Conservation (phyloP, 2,888 invertebrate genomes). For the Hypena proboscidalis region DNA sequence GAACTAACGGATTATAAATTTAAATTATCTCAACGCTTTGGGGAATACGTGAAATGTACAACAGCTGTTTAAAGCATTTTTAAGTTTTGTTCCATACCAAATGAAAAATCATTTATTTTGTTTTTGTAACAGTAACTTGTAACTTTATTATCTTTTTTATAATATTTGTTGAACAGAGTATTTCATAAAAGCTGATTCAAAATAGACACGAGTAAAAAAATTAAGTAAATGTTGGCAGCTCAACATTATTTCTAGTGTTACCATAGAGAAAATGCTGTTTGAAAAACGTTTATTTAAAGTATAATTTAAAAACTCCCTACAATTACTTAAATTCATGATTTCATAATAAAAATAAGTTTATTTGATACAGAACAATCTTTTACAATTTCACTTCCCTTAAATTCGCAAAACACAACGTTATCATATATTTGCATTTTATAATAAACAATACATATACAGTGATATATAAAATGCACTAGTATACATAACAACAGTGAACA, state of each 20-base stretch:
- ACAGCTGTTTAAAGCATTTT: not conserved
- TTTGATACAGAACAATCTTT: slow-evolving; percentile 7
- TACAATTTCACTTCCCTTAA: slow-evolving; percentile 58
- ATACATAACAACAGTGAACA: slow-evolving; percentile 62
- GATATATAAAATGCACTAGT: slow-evolving; percentile 56
- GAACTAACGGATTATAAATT: slow-evolving; percentile 42
- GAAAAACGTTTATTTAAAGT: no score
- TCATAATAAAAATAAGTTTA: no score
- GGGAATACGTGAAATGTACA: slow-evolving; percentile 29
- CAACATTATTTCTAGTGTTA: no score
- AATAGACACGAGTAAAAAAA: no score
- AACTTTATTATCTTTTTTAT: no score
- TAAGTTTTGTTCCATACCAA: slow-evolving; percentile 4
- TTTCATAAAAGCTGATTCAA: no score
- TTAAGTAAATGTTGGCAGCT: no score
- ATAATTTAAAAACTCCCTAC: no score
- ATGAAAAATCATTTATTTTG: no score
- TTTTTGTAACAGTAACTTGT: no score
- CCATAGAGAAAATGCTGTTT: no score
- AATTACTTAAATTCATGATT: not conserved
- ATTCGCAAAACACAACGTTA: slow-evolving; percentile 68
- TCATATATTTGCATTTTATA: slow-evolving; percentile 46
- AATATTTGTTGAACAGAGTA: no score
- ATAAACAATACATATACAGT: slow-evolving; percentile 55
- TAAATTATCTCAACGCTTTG: slow-evolving; percentile 43